These are phyloP conservation scores for Hippocampus comes DNA, from an alignment of 2,113 vertebrate genomes.

Conservation along the genomic window DNA sequence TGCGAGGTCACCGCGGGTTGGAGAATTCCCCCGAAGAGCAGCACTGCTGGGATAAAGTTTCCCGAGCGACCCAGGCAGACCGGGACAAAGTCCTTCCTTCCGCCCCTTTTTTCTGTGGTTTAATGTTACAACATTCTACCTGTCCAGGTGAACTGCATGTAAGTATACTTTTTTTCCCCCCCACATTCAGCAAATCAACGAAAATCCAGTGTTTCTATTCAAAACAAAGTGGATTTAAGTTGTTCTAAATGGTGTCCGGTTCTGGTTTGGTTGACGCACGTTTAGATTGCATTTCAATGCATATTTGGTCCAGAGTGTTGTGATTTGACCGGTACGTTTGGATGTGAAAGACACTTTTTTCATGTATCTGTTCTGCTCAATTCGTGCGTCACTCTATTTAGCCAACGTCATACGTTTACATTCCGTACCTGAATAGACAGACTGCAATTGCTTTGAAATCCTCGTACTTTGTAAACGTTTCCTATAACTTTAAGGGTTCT, in stretches of 20 bases:
- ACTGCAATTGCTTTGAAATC: background rate
- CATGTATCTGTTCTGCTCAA: conserved; percentile 9
- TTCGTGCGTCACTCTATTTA: background rate
- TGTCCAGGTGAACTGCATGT: conserved; percentile 60
- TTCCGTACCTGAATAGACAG: background rate
- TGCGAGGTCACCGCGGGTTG: background rate
- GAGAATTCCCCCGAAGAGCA: conserved; percentile 22
- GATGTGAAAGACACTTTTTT: conserved; percentile 35
- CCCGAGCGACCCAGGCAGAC: conserved; percentile 17
- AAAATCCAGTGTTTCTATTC: background rate
- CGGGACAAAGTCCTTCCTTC: conserved; percentile 63
- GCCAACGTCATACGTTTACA: background rate
- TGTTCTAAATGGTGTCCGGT: conserved; percentile 2
- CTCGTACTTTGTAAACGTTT: background rate
- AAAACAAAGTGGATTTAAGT: background rate
- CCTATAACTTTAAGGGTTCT: background rate
- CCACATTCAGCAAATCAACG: background rate
- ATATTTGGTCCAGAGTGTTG: conserved; percentile 17
- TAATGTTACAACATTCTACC: conserved; percentile 67
- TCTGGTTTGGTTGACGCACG: conserved; percentile 2
- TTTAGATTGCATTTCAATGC: background rate
- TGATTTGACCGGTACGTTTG: conserved; percentile 20
- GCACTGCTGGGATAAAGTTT: conserved; percentile 31
- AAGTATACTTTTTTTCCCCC: conserved; percentile 39
- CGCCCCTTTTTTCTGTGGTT: conserved; percentile 33